Evolutionary conservation across 2,797 vertebrate species (phyloP), one percentile per base, ranked within the genome.

Genomic region (Neosilurus hyrtlii): DNA sequence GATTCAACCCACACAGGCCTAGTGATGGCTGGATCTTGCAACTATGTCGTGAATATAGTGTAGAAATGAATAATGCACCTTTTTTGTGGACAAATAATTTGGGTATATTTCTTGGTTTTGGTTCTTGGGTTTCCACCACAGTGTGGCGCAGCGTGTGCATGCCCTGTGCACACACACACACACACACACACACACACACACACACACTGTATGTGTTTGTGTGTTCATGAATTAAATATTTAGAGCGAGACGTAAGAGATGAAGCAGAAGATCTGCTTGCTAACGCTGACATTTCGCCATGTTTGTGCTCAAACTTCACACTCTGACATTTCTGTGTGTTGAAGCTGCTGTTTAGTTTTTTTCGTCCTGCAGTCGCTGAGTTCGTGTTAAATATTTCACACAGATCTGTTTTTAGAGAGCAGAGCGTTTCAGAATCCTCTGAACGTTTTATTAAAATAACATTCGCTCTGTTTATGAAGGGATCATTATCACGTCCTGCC

Each of bases 101-200:
- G 1, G 59, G 9, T 12, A 4, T n/a, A 37, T 59, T 59, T 59
- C 16, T 22, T 26, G 12, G 5, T 49, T 10, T 59, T 16, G 2
- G 14, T 22, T 24, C 4, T 62, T 22, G 4, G 4, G 61, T 26
- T 54, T 57, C 57, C 43, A 61, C 86, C 88, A 74, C 87, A 54
- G 51, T 65, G 79, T 75, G 85, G 85, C 82, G 83, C 77, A 81
- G 9, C n/a, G 16, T 43, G 24, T 16, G 43, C 61, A n/a, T 56
- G 79, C 7, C 59, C 57, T 9, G 6, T 20, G 57, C 26, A 54
- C 20, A 4, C 63, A 65, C 63, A 15, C 14, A 65, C 62, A 15
- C 62, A 65, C 62, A 26, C 24, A 65, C 61, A 26, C 62, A 65
- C 62, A 26, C 24, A 65, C 61, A 26, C 62, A 65, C 62, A 26